A percentile compares a stretch with the other conserved stretches of the same genome.
Evolutionary conservation across 2,797 vertebrate species (phyloP).

Genomic region (Peromyscus nudipes): DNA sequence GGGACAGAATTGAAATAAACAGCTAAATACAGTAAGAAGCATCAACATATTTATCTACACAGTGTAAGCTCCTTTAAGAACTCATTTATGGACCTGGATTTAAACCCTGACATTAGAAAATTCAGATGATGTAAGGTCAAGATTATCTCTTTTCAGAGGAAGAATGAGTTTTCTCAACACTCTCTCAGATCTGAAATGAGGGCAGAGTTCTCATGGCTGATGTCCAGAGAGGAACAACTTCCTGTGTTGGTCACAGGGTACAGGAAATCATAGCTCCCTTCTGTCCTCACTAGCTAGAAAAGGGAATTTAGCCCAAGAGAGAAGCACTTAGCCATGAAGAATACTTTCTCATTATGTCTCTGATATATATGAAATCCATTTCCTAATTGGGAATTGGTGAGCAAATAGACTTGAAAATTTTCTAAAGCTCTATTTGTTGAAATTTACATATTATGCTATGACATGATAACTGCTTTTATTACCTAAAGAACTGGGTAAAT

Average conservation of each 20-base stretch:
- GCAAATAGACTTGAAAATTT: background rate
- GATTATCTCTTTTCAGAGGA: slow-evolving; percentile 3
- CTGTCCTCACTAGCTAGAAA: background rate
- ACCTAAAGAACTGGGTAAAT: slow-evolving; percentile 43
- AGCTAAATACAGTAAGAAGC: background rate
- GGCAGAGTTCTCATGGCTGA: background rate
- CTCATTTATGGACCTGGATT: background rate
- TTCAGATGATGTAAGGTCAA: background rate
- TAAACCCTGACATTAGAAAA: background rate
- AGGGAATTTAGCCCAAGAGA: background rate
- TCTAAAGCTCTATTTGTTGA: slow-evolving; percentile 1
- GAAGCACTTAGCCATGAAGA: background rate
- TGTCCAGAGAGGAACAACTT: background rate
- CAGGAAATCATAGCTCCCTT: background rate
- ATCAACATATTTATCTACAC: background rate
- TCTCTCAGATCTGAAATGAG: slow-evolving; percentile 22
- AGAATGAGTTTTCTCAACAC: background rate
- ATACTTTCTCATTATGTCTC: background rate
- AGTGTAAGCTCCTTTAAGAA: background rate
- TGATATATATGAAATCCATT: background rate
- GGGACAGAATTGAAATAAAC: background rate
- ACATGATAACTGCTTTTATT: slow-evolving; percentile 14
- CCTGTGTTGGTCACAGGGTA: background rate
- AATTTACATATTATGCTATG: background rate
- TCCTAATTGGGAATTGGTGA: slow-evolving; percentile 39